These are phyloP conservation scores for Mesoligia furuncula DNA, from an alignment of 2,888 invertebrate species.

Conservation along the genomic window DNA sequence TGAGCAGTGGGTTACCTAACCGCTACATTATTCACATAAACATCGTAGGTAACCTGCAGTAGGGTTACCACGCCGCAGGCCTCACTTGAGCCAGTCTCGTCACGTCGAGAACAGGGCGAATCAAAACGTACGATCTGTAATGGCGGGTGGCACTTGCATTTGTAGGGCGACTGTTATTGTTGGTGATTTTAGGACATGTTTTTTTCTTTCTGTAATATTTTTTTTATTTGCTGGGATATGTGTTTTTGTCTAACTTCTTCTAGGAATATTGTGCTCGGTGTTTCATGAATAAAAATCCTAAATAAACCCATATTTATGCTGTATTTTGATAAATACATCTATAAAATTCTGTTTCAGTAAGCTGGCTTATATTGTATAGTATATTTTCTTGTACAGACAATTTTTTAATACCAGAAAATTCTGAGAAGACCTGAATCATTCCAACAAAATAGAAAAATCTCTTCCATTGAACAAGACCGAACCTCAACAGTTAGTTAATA, in stretches of 20 bases:
- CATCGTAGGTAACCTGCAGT: constrained; percentile 51
- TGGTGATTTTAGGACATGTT: not conserved
- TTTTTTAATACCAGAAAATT: not conserved
- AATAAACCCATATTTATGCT: not conserved
- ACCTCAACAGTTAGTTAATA: constrained; percentile 31
- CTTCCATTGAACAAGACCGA: constrained; percentile 1
- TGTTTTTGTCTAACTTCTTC: not conserved
- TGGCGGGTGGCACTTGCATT: constrained; percentile 72
- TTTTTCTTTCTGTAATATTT: not conserved
- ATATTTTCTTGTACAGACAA: not conserved
- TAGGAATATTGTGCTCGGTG: not conserved
- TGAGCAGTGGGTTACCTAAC: constrained; percentile 53
- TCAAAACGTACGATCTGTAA: constrained; percentile 75
- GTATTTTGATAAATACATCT: not conserved
- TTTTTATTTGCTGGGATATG: not conserved
- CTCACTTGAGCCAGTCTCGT: constrained; percentile 65
- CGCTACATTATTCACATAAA: constrained; percentile 56
- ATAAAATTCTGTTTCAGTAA: not conserved
- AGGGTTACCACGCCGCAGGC: constrained; percentile 70
- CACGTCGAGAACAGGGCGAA: constrained; percentile 63
- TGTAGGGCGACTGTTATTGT: constrained; percentile 34
- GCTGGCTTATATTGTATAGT: not conserved
- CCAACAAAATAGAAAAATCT: not conserved
- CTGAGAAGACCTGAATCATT: not conserved
- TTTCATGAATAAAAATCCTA: not conserved